A percentile compares a stretch with the other conserved stretches of the same genome.
phyloP scores from a whole-genome alignment of 2,797 vertebrate species.

The Oreonectes daqikongensis region DNA sequence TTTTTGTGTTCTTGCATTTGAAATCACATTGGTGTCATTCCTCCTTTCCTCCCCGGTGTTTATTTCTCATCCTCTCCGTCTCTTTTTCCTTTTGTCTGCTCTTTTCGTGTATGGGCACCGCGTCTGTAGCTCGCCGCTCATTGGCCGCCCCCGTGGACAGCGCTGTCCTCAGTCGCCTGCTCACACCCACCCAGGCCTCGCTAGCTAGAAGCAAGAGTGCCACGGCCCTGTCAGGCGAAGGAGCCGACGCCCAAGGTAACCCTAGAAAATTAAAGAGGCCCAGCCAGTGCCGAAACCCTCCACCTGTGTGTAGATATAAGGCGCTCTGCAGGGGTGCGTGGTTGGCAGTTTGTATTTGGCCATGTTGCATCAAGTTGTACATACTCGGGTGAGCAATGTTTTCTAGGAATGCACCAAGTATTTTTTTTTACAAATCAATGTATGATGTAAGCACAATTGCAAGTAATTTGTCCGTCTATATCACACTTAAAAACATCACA shows the following conservation, averaged over 20 bases:
- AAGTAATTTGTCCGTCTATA: background rate
- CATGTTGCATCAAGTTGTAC: slow-evolving; percentile 9
- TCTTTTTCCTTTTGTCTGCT: slow-evolving; percentile 60
- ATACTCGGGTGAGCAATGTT: background rate
- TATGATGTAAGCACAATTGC: too few species aligned
- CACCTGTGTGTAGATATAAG: slow-evolving; percentile 8
- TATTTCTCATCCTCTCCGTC: slow-evolving; percentile 57
- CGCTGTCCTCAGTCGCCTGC: slow-evolving; percentile 87
- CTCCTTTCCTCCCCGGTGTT: slow-evolving; percentile 59
- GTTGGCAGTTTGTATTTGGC: slow-evolving; percentile 2
- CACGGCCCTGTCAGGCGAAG: slow-evolving; percentile 84
- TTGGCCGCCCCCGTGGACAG: slow-evolving; percentile 82
- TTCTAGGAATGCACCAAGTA: slow-evolving; percentile 22
- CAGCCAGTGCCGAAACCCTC: slow-evolving; percentile 38
- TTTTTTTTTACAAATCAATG: too few species aligned
- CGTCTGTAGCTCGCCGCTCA: slow-evolving; percentile 81
- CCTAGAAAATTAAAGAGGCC: slow-evolving; percentile 54
- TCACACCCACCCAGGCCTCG: slow-evolving; percentile 90
- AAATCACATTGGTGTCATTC: slow-evolving; percentile 69
- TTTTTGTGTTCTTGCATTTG: slow-evolving; percentile 65
- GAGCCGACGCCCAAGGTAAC: slow-evolving; percentile 90
- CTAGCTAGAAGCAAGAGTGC: slow-evolving; percentile 95
- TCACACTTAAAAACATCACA: background rate
- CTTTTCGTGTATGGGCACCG: slow-evolving; percentile 56
- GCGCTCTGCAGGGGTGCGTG: slow-evolving; percentile 35